Conservation (phyloP, 2,888 invertebrate species). For the Philopedon plagiatum region DNA sequence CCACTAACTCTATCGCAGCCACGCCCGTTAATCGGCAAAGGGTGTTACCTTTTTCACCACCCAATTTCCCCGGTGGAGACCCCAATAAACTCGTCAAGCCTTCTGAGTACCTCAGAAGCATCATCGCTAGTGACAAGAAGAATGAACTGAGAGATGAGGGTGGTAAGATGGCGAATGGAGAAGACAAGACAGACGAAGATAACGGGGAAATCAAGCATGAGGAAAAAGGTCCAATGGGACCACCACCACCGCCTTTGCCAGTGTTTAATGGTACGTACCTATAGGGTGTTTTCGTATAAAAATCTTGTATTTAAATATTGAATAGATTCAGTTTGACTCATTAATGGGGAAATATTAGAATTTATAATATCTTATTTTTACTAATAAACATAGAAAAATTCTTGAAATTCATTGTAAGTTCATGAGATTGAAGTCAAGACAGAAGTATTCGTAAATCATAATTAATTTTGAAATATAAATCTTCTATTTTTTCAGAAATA, state of each 20-base stretch:
- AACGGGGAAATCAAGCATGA: slow-evolving; percentile 22
- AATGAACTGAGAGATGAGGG: slow-evolving; percentile 25
- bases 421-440: too few species aligned
- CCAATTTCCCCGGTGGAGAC: slow-evolving; percentile 84
- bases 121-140: slow-evolving; percentile 71
- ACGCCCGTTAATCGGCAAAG: slow-evolving; percentile 87
- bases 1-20: slow-evolving; percentile 59
- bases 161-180: slow-evolving; percentile 11
- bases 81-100: slow-evolving; percentile 91
- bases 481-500: too few species aligned
- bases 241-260: slow-evolving; percentile 71
- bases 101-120: slow-evolving; percentile 91
- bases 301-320: too few species aligned
- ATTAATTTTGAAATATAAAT: too few species aligned
- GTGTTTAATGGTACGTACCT: slow-evolving; percentile 57
- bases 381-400: too few species aligned
- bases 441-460: too few species aligned
- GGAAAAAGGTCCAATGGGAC: slow-evolving; percentile 65
- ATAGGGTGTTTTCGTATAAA: too few species aligned
- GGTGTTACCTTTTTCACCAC: slow-evolving; percentile 91
- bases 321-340: too few species aligned
- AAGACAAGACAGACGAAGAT: slow-evolving; percentile 60
- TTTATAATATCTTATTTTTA: too few species aligned
- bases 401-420: too few species aligned
- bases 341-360: too few species aligned